Evolutionary conservation across 2,888 invertebrate species (phyloP), one percentile per base, ranked within the genome.

Genomic region (Bellardia pandia): DNA sequence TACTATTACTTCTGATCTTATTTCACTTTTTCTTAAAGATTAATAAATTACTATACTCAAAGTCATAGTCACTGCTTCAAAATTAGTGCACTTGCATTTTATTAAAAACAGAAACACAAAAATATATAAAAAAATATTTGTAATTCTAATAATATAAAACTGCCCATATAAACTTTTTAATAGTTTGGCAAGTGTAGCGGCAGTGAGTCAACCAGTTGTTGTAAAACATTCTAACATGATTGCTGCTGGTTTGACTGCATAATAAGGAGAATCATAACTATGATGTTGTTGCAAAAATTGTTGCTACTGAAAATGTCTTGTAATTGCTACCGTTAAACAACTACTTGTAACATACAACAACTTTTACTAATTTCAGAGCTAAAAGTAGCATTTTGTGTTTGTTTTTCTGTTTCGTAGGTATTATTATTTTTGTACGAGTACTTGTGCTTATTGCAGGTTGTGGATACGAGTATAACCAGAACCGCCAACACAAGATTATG

Each of bases 401-500:
- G 5, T 23, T 37, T 37, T 37, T 6, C 6, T 37, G 4, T 37
- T 37, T 5, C 64, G n/a, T 62, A 86, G 85, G 86, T 86, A 23
- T 58, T 14, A 48, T 37, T 13, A 14, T 72, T 64, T 30, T n/a
- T 58, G 56, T 45, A 68, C n/a, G 23, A 23, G 37, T 37, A 37
- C 37, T 53, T 62, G 30, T 74, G 45, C 66, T 78, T 78, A 86
- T 90, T 90, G 88, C 94, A 97, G 97, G 96, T 95, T 90, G 95
- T 94, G 92, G 98, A 98, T 90, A 96, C 96, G 76, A 96, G 96
- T 90, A 98, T 37, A 37, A 1, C 37, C 96, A 86, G 97, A 97
- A 88, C 98, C 98, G 4, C 95, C 96, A 82, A 95, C 96, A 69
- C 95, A 97, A 89, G 98, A 98, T 97, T 93, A 95, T 96, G 89